Evolutionary conservation across 2,888 invertebrate species (phyloP).

Genomic region (Ceratothoa steindachneri): DNA sequence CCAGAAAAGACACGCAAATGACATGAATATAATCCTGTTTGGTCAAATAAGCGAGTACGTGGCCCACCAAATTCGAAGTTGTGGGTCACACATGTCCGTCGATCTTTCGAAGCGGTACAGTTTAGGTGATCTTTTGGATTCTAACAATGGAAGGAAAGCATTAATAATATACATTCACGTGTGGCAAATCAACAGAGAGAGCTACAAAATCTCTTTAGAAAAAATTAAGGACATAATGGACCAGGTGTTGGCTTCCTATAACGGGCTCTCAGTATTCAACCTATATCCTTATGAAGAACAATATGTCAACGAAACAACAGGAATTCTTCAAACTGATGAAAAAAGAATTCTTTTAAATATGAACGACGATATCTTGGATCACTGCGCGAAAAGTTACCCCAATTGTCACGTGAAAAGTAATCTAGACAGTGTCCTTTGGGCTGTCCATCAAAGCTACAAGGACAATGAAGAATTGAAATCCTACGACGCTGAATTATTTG

Average conservation of each 20-base stretch:
- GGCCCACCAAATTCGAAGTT: slow-evolving; percentile 26
- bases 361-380: slow-evolving; percentile 33
- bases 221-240: slow-evolving; percentile 31
- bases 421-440: slow-evolving; percentile 15
- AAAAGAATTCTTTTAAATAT: slow-evolving; percentile 16
- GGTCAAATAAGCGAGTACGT: slow-evolving; percentile 25
- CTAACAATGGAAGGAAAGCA: slow-evolving; percentile 27
- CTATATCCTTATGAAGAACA: slow-evolving; percentile 1
- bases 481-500: slow-evolving; percentile 19
- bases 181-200: slow-evolving; percentile 27
- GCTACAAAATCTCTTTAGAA: slow-evolving; percentile 32
- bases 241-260: slow-evolving; percentile 30
- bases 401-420: slow-evolving; percentile 24
- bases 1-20: neutral
- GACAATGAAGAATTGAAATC: slow-evolving; percentile 31
- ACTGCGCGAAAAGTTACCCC: slow-evolving; percentile 40
- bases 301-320: neutral
- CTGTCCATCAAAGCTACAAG: slow-evolving; percentile 26
- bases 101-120: slow-evolving; percentile 33
- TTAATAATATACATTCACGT: slow-evolving; percentile 38
- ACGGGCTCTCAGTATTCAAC: slow-evolving; percentile 17
- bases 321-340: neutral
- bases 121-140: slow-evolving; percentile 21
- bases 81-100: slow-evolving; percentile 23
- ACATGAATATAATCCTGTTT: slow-evolving; percentile 29